Base-by-base conservation (phyloP, 2,888 invertebrate genomes). In the Cyclophora punctaria region DNA sequence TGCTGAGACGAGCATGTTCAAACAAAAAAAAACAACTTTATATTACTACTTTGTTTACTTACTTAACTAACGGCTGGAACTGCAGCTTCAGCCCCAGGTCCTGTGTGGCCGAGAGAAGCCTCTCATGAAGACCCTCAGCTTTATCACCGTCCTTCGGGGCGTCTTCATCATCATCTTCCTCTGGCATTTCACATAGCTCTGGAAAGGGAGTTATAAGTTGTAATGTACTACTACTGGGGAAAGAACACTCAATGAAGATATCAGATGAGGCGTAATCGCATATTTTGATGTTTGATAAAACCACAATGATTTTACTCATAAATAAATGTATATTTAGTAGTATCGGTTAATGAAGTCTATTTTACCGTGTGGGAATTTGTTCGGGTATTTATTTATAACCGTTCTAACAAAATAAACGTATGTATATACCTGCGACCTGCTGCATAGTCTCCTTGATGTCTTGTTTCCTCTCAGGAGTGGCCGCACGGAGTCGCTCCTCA, bases 371-470 rank as follows among this genome's bases (percentile, higher is more conserved):
- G 20, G 20, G 20, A 20, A 20, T 20, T 20, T 20, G 20, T 20
- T 20, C 20, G 20, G 20, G 20, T 20, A 20, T 20, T 20, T 20
- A 20, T 20, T 20, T 20, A 20, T 20, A 20, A 20, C 20, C 20
- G 2, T 20, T 1, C 20, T 20, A 20, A 20, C 20, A 20, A 20
- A 20, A 20, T 20, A 20, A 20, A 20, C 20, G 20, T 20, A 20
- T 20, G 7, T 33, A 51, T 62, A 45, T 64, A 88, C 89, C 89
- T 66, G 93, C 92, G 1, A 96, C 93, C 78, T 95, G 93, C 48
- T 93, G 92, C 55, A 96, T 78, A 0, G 94, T 94, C 64, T 95
- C 94, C 70, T 94, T 92, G 48, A 95, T 83, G 3, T 93, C 93
- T 44, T 82, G 85, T 46, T 93, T 79, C 37, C 92, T 91, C 7